A percentile compares a stretch with the other conserved stretches of the same genome.
These are phyloP conservation scores for Geophilus truncorum DNA, from an alignment of 2,888 invertebrate species.

Conservation along the genomic window DNA sequence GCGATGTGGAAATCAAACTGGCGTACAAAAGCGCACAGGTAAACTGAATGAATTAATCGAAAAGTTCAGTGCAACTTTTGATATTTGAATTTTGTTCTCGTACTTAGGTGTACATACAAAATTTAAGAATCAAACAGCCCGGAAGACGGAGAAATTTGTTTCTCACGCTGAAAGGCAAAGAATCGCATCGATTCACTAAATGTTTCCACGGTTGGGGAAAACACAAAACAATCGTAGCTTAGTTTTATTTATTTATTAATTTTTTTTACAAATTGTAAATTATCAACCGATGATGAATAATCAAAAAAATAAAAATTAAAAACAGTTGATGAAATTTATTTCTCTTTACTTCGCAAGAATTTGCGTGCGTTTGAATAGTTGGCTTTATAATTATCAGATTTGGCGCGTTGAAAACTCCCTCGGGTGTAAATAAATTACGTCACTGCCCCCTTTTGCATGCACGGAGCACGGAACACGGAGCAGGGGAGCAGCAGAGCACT, in stretches of 20 bases:
- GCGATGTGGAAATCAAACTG: slow-evolving; percentile 97
- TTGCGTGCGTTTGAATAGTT: background rate
- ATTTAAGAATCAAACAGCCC: slow-evolving; percentile 90
- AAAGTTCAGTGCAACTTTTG: too few relatives aligned
- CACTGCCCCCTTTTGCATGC: background rate
- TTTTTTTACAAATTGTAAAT: background rate
- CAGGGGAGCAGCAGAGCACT: background rate
- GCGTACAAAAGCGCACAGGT: slow-evolving; percentile 98
- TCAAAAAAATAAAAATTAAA: too few relatives aligned
- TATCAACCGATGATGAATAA: too few relatives aligned
- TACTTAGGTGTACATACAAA: slow-evolving; percentile 89
- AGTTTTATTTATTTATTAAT: background rate
- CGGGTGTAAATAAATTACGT: slow-evolving; percentile 15
- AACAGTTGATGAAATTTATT: too few relatives aligned
- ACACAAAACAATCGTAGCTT: slow-evolving; percentile 67
- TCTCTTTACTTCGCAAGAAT: background rate
- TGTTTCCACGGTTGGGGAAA: slow-evolving; percentile 99
- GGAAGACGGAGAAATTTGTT: slow-evolving; percentile 85
- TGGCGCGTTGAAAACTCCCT: slow-evolving; percentile 11
- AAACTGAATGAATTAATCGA: slow-evolving; percentile 42
- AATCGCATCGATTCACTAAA: slow-evolving; percentile 88
- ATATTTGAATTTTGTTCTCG: background rate
- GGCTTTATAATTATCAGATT: slow-evolving; percentile 27
- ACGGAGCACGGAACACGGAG: too few relatives aligned
- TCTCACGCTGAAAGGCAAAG: slow-evolving; percentile 91